phyloP scores from a whole-genome alignment of 2,113 vertebrate genomes.

The Henicopernis longicauda region DNA sequence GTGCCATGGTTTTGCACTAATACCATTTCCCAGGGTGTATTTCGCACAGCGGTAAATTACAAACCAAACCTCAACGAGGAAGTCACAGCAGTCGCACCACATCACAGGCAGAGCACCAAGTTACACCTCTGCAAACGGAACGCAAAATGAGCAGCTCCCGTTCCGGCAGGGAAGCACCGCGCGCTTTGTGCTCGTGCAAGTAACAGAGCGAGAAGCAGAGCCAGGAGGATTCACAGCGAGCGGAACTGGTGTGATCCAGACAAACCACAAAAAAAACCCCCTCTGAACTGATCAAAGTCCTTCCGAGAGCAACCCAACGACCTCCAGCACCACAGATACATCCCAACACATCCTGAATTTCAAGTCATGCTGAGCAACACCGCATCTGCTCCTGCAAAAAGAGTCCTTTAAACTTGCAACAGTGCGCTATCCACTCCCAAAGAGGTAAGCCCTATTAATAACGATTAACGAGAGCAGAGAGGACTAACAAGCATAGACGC shows the following conservation, averaged over 20 bases:
- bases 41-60: accelerated
- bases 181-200: accelerated
- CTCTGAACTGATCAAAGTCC: not conserved
- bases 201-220: not conserved
- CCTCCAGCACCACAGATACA: not conserved
- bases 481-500: accelerated
- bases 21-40: accelerated
- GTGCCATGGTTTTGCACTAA: accelerated
- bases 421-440: accelerated
- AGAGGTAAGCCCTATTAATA: not conserved
- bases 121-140: accelerated
- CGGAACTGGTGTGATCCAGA: accelerated
- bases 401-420: not conserved
- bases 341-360: accelerated
- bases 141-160: accelerated
- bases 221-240: accelerated
- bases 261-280: accelerated
- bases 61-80: accelerated
- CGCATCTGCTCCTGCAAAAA: not conserved
- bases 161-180: not conserved
- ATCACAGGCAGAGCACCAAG: not conserved
- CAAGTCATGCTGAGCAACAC: accelerated
- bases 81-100: accelerated
- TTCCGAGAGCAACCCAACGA: accelerated
- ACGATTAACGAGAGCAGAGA: not conserved